Conservation (phyloP, 1,140 invertebrate species). For the Hycleus phaleratus region DNA sequence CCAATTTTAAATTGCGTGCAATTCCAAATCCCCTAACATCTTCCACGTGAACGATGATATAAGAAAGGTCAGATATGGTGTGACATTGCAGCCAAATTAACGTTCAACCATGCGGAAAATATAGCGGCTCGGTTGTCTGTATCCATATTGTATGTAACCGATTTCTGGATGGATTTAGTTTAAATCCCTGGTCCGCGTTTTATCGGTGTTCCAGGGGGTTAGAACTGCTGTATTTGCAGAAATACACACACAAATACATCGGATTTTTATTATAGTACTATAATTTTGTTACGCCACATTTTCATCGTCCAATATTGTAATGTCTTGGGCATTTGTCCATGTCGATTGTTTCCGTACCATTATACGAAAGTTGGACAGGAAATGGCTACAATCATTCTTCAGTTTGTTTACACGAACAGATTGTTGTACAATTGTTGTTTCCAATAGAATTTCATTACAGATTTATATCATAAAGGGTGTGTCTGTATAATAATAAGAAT, state of each 20-base stretch:
- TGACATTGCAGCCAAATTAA: conserved; percentile 23
- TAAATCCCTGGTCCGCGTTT: conserved; percentile 31
- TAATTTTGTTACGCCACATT: conserved; percentile 23
- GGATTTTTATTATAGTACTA: conserved; percentile 20
- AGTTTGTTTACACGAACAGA: conserved; percentile 7
- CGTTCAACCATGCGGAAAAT: conserved; percentile 29
- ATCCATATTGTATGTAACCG: conserved; percentile 19
- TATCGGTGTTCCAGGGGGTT: conserved; percentile 35
- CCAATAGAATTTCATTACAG: too few relatives aligned
- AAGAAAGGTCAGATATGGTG: conserved; percentile 21
- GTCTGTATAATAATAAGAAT: too few relatives aligned
- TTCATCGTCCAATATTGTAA: conserved; percentile 8
- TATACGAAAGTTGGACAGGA: conserved; percentile 10
- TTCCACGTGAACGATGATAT: conserved; percentile 23
- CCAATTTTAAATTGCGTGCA: conserved; percentile 17
- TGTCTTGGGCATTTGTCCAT: conserved; percentile 4
- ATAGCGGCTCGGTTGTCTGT: conserved; percentile 25
- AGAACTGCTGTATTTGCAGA: conserved; percentile 31
- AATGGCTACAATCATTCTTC: conserved; percentile 3
- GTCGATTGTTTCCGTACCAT: conserved; percentile 12
- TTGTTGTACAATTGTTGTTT: too few relatives aligned
- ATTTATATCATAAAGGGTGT: too few relatives aligned
- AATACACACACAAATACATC: conserved; percentile 1
- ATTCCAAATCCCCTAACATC: conserved; percentile 7
- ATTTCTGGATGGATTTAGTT: conserved; percentile 18